Conservation (phyloP, 1,140 invertebrate genomes). For the Telenomus remus region DNA sequence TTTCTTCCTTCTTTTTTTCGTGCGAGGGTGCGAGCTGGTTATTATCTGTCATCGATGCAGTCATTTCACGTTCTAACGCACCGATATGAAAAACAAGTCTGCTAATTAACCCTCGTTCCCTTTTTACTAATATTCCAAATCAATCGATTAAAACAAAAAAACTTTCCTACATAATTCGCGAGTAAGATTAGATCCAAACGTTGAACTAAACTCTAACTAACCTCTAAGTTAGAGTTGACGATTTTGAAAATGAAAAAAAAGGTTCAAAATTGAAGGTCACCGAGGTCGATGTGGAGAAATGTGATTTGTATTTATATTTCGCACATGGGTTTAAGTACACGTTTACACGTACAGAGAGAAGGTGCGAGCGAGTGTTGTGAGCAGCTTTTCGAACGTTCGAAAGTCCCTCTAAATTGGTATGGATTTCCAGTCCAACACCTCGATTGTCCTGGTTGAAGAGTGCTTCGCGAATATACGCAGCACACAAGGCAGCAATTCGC, state of each 20-base stretch:
- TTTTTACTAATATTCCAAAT: no score
- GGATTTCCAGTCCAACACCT: constrained; percentile 77
- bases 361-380: constrained; percentile 54
- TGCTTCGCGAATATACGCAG: constrained; percentile 69
- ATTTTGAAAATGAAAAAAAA: background rate
- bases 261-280: constrained; percentile 6
- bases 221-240: background rate
- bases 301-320: constrained; percentile 39
- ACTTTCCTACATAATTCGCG: no score
- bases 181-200: no score
- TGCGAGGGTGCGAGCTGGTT: constrained; percentile 3
- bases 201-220: no score
- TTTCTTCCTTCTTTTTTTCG: no score
- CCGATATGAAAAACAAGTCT: constrained; percentile 9
- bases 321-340: constrained; percentile 39
- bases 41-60: constrained; percentile 34
- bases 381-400: constrained; percentile 63
- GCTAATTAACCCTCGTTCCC: constrained; percentile 22
- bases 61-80: constrained; percentile 11
- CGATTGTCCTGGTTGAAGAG: constrained; percentile 73
- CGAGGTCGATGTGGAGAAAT: background rate
- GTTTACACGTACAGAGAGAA: constrained; percentile 31
- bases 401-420: constrained; percentile 75
- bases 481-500: constrained; percentile 48
- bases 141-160: no score